Percentiles rank a stretch among this genome's conserved stretches.
Conservation (phyloP, 2,888 invertebrate species). For the Hydroisotoma schaefferi region DNA sequence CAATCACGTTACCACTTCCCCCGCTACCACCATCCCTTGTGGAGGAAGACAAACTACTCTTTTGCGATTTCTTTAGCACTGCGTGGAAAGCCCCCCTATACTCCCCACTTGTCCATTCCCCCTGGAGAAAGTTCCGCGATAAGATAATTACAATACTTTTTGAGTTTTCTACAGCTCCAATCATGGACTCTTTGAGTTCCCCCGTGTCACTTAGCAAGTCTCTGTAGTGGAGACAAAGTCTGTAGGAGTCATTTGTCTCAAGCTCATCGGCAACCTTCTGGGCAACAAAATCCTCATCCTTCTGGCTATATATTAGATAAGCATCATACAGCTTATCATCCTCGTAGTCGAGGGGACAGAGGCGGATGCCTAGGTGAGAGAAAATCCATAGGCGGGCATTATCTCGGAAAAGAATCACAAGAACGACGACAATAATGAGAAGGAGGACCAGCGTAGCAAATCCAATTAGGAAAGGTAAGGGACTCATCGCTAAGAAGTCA, state of each 20-base stretch:
- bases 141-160: constrained; percentile 56
- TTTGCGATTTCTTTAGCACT: constrained; percentile 36
- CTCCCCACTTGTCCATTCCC: constrained; percentile 57
- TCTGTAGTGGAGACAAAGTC: constrained; percentile 55
- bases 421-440: constrained; percentile 53
- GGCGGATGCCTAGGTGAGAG: constrained; percentile 70
- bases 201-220: constrained; percentile 51
- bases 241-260: constrained; percentile 53
- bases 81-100: constrained; percentile 59
- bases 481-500: constrained; percentile 49
- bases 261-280: constrained; percentile 53
- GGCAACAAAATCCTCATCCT: constrained; percentile 54
- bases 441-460: constrained; percentile 56
- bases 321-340: constrained; percentile 55
- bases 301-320: constrained; percentile 55
- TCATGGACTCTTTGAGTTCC: constrained; percentile 55
- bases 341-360: constrained; percentile 52
- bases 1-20: constrained; percentile 60
- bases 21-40: constrained; percentile 61
- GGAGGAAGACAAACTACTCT: neutral
- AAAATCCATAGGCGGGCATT: constrained; percentile 76
- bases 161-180: constrained; percentile 54
- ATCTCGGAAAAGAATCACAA: constrained; percentile 66
- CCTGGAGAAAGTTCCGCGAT: constrained; percentile 56
- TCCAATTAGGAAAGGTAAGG: constrained; percentile 49